Percentiles rank a stretch among this genome's conserved stretches.
Conservation (phyloP, 2,888 invertebrate species). For the Dusona sp. region DNA sequence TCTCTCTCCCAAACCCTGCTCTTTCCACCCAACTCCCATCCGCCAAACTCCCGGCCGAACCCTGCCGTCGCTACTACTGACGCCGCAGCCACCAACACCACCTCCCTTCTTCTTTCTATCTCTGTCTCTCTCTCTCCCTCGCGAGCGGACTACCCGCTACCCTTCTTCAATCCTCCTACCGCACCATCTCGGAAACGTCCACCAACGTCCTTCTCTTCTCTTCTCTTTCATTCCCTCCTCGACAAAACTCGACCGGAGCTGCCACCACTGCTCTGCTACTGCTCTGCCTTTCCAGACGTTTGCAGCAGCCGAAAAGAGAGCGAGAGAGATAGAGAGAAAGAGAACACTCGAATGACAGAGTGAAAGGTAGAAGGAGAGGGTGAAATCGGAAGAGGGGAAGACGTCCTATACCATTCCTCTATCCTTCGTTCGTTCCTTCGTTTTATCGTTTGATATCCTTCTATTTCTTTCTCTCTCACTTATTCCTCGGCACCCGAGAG, state of each 20-base stretch:
- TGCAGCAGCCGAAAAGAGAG: constrained; percentile 48
- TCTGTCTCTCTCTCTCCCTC: constrained; percentile 1
- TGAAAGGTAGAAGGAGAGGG: constrained; percentile 42
- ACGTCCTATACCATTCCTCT: constrained; percentile 52
- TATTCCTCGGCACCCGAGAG: constrained; percentile 73
- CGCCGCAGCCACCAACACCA: constrained; percentile 76
- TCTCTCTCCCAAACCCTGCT: constrained; percentile 73
- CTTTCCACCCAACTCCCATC: constrained; percentile 68
- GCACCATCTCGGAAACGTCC: constrained; percentile 63
- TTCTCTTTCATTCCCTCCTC: constrained; percentile 63
- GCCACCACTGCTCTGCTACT: constrained; percentile 63
- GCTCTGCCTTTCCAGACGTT: constrained; percentile 63
- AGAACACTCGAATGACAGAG: constrained; percentile 18
- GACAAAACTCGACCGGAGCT: constrained; percentile 61
- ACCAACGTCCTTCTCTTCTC: constrained; percentile 60
- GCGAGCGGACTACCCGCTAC: constrained; percentile 63
- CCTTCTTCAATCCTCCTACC: constrained; percentile 68
- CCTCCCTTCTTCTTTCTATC: constrained; percentile 44
- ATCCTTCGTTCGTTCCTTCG: constrained; percentile 66
- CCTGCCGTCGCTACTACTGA: constrained; percentile 71
- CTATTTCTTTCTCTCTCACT: constrained; percentile 59
- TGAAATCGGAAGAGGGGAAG: constrained; percentile 50
- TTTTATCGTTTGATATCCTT: constrained; percentile 65
- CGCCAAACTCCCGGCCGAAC: constrained; percentile 61
- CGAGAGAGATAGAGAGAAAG: constrained; percentile 20